Conservation (phyloP, 2,888 invertebrate species). For the Schrankia costaestrigalis region DNA sequence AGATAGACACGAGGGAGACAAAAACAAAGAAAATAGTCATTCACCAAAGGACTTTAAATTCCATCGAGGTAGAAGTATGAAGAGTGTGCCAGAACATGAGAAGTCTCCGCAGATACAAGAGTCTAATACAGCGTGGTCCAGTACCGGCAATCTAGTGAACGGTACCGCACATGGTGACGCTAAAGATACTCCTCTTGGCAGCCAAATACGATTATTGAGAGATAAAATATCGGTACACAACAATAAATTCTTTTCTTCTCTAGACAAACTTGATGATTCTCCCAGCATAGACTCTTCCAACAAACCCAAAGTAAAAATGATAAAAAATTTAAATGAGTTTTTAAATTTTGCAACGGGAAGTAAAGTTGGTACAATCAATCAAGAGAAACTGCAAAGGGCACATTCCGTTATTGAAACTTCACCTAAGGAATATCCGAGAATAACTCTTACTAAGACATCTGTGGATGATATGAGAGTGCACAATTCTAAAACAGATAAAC, state of each 20-base stretch:
- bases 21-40: constrained; percentile 39
- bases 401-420: constrained; percentile 59
- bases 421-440: constrained; percentile 56
- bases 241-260: constrained; percentile 78
- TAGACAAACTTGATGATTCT: constrained; percentile 78
- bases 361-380: constrained; percentile 56
- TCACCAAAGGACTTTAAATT: constrained; percentile 45
- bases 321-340: constrained; percentile 92
- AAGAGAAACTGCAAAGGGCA: constrained; percentile 59
- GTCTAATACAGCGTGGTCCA: constrained; percentile 44
- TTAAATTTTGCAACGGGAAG: constrained; percentile 87
- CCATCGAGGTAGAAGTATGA: constrained; percentile 51
- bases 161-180: constrained; percentile 49
- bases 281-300: constrained; percentile 54
- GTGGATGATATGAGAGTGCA: constrained; percentile 56
- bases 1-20: constrained; percentile 45
- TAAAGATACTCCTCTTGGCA: constrained; percentile 63
- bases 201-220: constrained; percentile 63
- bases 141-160: constrained; percentile 60
- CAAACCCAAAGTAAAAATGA: constrained; percentile 74
- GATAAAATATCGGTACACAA: constrained; percentile 72
- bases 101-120: constrained; percentile 44
- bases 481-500: constrained; percentile 43
- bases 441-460: constrained; percentile 60
- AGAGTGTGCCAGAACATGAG: constrained; percentile 62